Percentiles rank a stretch among this genome's conserved stretches.
Evolutionary conservation across 2,113 vertebrate genomes (phyloP).

Genomic region (Stercorarius parasiticus): DNA sequence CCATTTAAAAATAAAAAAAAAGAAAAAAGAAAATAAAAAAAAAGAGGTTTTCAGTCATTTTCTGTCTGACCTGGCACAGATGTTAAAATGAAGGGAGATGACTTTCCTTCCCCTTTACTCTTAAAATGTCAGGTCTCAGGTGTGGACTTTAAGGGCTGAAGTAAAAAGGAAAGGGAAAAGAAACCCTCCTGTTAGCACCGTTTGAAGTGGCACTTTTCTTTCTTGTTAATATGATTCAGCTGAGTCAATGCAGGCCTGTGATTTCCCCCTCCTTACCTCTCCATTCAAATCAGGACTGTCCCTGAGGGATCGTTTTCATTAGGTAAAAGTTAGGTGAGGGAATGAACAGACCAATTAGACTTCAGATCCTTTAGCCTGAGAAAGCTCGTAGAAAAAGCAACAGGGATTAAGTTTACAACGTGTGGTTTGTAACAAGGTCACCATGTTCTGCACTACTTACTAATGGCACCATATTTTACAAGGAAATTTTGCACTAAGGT

Average conservation of each 20-base stretch:
- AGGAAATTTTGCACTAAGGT: not conserved
- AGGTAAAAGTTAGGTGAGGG: not conserved
- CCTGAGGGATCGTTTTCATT: not conserved
- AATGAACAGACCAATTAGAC: not conserved
- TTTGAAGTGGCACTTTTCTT: not conserved
- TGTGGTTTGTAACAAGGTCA: not conserved
- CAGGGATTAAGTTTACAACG: not conserved
- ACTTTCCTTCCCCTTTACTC: not conserved
- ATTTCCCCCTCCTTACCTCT: not conserved
- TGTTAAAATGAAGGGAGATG: not conserved
- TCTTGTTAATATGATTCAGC: not conserved
- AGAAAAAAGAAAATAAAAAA: accelerated
- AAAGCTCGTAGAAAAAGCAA: not conserved
- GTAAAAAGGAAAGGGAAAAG: not conserved
- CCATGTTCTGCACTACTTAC: not conserved
- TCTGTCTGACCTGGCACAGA: not conserved
- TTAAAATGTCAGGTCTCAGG: not conserved
- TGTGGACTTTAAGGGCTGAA: not conserved
- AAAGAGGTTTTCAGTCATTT: not conserved
- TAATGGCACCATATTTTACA: constrained; percentile 12
- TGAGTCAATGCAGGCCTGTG: not conserved
- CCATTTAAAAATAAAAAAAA: not conserved
- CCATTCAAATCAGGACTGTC: not conserved
- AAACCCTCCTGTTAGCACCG: not conserved
- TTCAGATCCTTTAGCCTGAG: not conserved